Evolutionary conservation across 2,888 invertebrate genomes (phyloP).

Genomic region (Opisthograptis luteolata): DNA sequence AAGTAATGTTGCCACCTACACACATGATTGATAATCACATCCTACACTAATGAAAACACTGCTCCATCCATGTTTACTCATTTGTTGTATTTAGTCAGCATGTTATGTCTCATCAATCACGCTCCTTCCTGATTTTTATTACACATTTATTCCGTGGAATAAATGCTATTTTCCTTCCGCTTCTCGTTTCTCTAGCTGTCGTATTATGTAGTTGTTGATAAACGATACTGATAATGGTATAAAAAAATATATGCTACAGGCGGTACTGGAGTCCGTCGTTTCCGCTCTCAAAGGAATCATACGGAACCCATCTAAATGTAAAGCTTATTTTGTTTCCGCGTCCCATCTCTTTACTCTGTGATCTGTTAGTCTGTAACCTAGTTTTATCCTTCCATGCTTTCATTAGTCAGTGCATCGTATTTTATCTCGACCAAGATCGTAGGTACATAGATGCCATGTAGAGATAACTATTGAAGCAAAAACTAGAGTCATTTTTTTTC

Average conservation of each 20-base stretch:
- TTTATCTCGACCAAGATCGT: no score
- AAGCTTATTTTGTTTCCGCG: no score
- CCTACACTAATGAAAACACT: constrained; percentile 24
- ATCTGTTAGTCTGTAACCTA: no score
- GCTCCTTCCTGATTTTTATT: constrained; percentile 37
- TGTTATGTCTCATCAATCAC: constrained; percentile 45
- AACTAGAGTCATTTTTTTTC: no score
- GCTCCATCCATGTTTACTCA: constrained; percentile 23
- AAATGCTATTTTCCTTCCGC: constrained; percentile 46
- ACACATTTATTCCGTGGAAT: constrained; percentile 42
- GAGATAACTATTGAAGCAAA: no score
- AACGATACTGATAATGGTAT: constrained; percentile 45
- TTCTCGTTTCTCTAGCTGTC: constrained; percentile 39
- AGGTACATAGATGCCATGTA: no score
- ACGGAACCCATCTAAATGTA: no score
- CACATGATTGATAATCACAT: constrained; percentile 16
- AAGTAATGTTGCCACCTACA: constrained; percentile 8
- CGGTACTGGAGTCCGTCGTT: constrained; percentile 12
- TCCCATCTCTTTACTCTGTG: no score
- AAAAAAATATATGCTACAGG: constrained; percentile 14
- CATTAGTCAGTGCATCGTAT: no score
- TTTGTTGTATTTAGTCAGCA: constrained; percentile 38
- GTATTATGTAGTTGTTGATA: constrained; percentile 49
- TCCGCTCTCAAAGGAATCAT: constrained; percentile 9
- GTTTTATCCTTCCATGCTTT: no score